A percentile compares a stretch with the other conserved stretches of the same genome.
Evolutionary conservation across 2,797 vertebrate genomes (phyloP).

Genomic region (Mycteria americana): DNA sequence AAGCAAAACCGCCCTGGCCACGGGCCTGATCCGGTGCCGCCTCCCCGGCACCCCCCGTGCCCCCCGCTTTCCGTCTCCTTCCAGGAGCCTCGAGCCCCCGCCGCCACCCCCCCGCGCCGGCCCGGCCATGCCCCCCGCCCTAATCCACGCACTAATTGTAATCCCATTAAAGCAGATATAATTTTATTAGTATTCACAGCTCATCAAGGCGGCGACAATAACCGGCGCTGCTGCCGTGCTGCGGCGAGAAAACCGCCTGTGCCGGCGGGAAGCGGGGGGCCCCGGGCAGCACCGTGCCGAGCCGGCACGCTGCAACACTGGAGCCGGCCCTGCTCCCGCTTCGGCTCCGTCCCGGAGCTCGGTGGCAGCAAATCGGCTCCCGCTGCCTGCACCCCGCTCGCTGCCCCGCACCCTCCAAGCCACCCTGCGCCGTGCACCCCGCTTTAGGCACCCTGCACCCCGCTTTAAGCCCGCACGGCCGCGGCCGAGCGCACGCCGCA

Average conservation of each 20-base stretch:
- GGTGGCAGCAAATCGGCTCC: not conserved
- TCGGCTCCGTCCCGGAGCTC: not conserved
- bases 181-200: constrained; percentile 81
- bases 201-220: constrained; percentile 74
- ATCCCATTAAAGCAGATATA: constrained; percentile 79
- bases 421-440: accelerated
- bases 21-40: not conserved
- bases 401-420: not conserved
- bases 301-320: not conserved
- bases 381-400: not conserved
- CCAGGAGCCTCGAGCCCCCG: not conserved
- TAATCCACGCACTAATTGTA: constrained; percentile 78
- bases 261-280: not conserved
- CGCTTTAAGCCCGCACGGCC: not conserved
- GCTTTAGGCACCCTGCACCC: not conserved
- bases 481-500: not conserved
- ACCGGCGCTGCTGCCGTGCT: constrained; percentile 62
- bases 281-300: not conserved
- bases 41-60: not conserved
- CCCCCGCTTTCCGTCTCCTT: not conserved
- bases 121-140: constrained; percentile 59
- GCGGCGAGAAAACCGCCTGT: not conserved
- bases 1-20: constrained; percentile 15
- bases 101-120: not conserved
- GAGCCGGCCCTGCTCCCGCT: not conserved